Evolutionary conservation across 23 tunicate species (phyloP).

Genomic region (Oikopleura dioica): DNA sequence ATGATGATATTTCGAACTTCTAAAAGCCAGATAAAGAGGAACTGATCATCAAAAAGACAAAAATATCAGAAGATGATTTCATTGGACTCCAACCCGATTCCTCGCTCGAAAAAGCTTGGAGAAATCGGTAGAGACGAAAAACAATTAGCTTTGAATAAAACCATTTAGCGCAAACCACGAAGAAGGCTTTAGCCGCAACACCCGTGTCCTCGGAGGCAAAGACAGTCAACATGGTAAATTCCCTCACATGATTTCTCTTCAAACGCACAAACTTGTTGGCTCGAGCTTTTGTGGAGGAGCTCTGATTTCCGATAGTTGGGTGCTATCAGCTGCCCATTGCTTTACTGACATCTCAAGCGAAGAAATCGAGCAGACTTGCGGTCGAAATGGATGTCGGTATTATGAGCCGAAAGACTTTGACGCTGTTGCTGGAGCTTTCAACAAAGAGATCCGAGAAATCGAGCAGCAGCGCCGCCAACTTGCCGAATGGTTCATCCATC

Average conservation of each 20-base stretch:
- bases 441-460: neutral
- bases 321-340: neutral
- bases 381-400: neutral
- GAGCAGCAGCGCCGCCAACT: neutral
- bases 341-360: neutral
- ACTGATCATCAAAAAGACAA: no score
- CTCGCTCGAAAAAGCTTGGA: no score
- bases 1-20: no score
- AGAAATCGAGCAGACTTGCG: neutral
- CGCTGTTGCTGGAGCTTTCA: neutral
- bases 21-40: no score
- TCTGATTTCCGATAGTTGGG: neutral
- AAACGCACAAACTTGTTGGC: neutral
- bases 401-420: neutral
- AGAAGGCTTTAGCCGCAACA: no score
- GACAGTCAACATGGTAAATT: neutral
- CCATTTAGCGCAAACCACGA: no score
- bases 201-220: neutral
- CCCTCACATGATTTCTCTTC: neutral
- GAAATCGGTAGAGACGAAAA: no score
- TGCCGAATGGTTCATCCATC: neutral
- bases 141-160: no score
- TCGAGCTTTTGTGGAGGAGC: conserved; percentile 1
- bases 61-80: no score
- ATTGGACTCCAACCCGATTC: no score